Evolutionary conservation across 2,113 vertebrate genomes (phyloP), one percentile per base, ranked within the genome.

Genomic region (Mionectes macconnelli): DNA sequence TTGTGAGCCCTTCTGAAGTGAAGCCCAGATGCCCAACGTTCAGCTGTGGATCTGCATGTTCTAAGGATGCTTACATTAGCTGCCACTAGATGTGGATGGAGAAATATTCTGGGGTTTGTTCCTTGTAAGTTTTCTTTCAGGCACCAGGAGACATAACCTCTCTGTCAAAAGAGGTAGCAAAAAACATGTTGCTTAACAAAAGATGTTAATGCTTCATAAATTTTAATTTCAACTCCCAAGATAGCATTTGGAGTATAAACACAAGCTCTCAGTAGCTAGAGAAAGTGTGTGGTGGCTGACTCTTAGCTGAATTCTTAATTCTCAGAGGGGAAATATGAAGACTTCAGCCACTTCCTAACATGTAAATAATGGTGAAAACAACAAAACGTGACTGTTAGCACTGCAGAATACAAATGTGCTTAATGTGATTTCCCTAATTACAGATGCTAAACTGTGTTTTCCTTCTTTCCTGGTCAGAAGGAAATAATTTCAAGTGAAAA

Each of bases 11-110:
- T 69, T 63, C 20, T 23, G 13, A 45, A 14, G 37, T 12, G 30
- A 74, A 63, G 35, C 56, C 72, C 17, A 22, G 53, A 8, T 53
- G 33, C 20, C 9, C 33, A 33, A 1, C 23, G 64, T 55, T n/a
- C 8, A 60, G 42, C 0, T 45, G 12, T 42, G 40, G 40, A 14
- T 37, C 57, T 23, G 4, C 42, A 6, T 0, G 1, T 30, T 49
- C 24, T 18, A 40, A 72, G 23, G 57, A 13, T 49, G 25, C 33
- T 84, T 39, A 21, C 1, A 0, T 28, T 7, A 25, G 53, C 56
- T 72, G 25, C 52, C 15, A 5, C 9, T 22, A 19, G 30, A 44
- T 60, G 23, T 39, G 39, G 23, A 27, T 28, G 9, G 39, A 77
- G 23, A 5, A 77, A 30, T 60, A 56, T 8, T 60, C 31, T 6